Evolutionary conservation across 2,888 invertebrate species (phyloP).

Genomic region (Cotesia congregata): DNA sequence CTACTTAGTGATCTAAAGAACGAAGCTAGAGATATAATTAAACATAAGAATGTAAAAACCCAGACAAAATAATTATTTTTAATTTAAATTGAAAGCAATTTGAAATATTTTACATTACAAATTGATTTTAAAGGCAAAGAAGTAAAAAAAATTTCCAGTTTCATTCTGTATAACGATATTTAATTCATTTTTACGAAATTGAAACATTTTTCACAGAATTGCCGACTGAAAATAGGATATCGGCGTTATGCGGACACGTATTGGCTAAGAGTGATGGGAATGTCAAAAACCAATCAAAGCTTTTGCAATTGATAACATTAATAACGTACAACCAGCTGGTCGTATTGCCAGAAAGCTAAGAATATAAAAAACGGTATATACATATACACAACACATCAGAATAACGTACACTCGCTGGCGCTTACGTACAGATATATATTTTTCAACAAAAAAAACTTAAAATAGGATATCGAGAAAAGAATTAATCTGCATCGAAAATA

Average conservation of each 20-base stretch:
- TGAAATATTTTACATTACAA: not conserved
- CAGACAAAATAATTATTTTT: no score
- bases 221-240: constrained; percentile 35
- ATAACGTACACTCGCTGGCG: not conserved
- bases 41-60: no score
- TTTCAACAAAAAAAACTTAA: not conserved
- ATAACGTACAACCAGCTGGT: constrained; percentile 51
- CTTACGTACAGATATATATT: not conserved
- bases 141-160: constrained; percentile 8
- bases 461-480: not conserved
- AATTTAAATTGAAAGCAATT: not conserved
- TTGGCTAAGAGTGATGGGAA: constrained; percentile 46
- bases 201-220: constrained; percentile 60
- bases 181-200: constrained; percentile 48
- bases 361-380: not conserved
- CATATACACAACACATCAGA: not conserved
- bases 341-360: constrained; percentile 2
- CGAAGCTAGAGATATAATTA: no score
- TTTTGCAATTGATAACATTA: constrained; percentile 54
- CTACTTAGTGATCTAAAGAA: no score
- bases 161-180: constrained; percentile 10
- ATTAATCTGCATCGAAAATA: not conserved
- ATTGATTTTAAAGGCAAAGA: not conserved
- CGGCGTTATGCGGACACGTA: constrained; percentile 39
- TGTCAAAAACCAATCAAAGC: constrained; percentile 60